Percentiles rank a stretch among this genome's conserved stretches.
phyloP scores from a whole-genome alignment of 2,888 invertebrate genomes.

The Epiperipatus broadwayi region DNA sequence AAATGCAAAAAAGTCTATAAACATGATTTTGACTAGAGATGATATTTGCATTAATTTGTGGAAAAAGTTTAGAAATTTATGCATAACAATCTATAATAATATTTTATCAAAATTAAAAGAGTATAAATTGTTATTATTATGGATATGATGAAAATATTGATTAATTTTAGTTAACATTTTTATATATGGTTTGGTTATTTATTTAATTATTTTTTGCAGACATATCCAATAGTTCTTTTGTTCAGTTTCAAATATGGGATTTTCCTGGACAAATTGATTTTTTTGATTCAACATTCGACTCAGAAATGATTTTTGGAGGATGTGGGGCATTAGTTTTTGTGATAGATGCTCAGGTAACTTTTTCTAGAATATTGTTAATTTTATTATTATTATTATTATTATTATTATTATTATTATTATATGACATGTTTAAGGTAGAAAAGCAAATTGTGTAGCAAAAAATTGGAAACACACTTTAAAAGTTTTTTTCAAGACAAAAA shows the following conservation, averaged over 20 bases:
- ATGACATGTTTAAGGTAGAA: too few relatives aligned
- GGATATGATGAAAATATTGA: too few relatives aligned
- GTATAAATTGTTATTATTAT: too few relatives aligned
- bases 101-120: too few relatives aligned
- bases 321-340: slow-evolving; percentile 97
- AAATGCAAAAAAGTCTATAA: too few relatives aligned
- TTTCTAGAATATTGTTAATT: neutral
- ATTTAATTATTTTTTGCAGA: slow-evolving; percentile 35
- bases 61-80: too few relatives aligned
- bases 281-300: slow-evolving; percentile 86
- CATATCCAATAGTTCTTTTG: slow-evolving; percentile 88
- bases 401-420: too few relatives aligned
- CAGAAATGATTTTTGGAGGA: slow-evolving; percentile 85
- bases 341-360: slow-evolving; percentile 61
- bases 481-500: slow-evolving; percentile 37
- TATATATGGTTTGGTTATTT: neutral
- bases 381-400: neutral
- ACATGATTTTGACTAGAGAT: too few relatives aligned
- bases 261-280: slow-evolving; percentile 98
- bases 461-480: slow-evolving; percentile 7
- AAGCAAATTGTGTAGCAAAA: too few relatives aligned
- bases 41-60: too few relatives aligned
- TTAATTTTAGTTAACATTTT: slow-evolving; percentile 9
- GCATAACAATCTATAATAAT: too few relatives aligned
- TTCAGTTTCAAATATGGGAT: slow-evolving; percentile 99